phyloP scores from a whole-genome alignment of 2,113 vertebrate genomes.

The Vulpes vulpes region DNA sequence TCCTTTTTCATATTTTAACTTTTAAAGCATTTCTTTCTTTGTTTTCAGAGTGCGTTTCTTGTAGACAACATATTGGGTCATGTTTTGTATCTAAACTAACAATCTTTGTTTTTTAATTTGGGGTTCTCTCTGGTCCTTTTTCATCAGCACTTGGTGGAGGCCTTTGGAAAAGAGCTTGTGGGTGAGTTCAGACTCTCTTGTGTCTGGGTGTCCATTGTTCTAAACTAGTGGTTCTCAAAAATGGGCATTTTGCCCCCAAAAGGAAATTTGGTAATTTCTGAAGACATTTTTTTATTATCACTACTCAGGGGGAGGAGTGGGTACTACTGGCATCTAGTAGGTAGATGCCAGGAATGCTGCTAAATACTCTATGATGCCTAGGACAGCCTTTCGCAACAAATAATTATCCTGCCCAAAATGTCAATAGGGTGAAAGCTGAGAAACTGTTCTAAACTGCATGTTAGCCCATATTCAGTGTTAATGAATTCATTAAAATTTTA shows the following conservation, averaged over 20 bases:
- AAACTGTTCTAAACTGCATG: background rate
- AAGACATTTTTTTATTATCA: background rate
- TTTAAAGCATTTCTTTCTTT: conserved; percentile 20
- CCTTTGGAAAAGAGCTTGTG: background rate
- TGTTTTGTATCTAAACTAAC: background rate
- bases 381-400: background rate
- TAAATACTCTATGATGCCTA: background rate
- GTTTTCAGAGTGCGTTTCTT: background rate
- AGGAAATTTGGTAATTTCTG: background rate
- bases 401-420: background rate
- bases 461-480: background rate
- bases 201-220: background rate
- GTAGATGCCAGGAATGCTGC: background rate
- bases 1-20: background rate
- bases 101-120: background rate
- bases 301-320: background rate
- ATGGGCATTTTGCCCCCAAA: background rate
- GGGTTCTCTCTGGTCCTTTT: background rate
- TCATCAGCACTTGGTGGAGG: background rate
- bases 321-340: background rate
- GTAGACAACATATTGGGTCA: background rate
- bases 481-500: background rate
- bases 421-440: background rate
- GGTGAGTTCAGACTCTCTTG: background rate
- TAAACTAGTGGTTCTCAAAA: background rate